Conservation (phyloP, 2,888 invertebrate species). For the Ctena decussata region DNA sequence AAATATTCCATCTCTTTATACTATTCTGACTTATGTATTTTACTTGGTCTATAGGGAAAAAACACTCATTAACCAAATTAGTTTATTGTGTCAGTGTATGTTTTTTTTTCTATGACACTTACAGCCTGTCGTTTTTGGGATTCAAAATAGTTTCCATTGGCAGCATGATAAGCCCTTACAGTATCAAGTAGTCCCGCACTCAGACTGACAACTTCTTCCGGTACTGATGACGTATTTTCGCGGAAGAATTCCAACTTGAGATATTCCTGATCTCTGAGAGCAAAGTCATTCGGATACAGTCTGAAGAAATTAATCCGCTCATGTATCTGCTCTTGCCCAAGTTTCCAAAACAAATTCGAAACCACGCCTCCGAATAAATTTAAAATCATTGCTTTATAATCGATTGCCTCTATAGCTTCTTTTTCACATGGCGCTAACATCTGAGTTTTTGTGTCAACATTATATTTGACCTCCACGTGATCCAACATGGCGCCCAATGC, state of each 20-base stretch:
- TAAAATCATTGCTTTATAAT: conserved; percentile 27
- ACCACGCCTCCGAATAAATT: conserved; percentile 34
- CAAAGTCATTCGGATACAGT: conserved; percentile 53
- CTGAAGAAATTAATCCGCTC: conserved; percentile 57
- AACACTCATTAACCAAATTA: too few species aligned
- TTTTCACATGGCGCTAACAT: conserved; percentile 56
- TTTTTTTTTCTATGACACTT: too few species aligned
- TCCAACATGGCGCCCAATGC: conserved; percentile 36
- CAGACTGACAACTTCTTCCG: conserved; percentile 48
- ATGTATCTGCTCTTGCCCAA: conserved; percentile 61
- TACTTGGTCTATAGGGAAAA: too few species aligned
- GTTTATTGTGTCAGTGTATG: too few species aligned
- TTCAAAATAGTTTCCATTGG: conserved; percentile 43
- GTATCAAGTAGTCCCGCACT: conserved; percentile 55
- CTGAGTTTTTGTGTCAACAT: conserved; percentile 43
- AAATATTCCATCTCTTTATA: too few species aligned
- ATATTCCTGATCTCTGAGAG: conserved; percentile 48
- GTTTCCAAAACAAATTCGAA: conserved; percentile 46
- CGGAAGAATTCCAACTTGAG: conserved; percentile 48
- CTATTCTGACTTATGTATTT: too few species aligned
- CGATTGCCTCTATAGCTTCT: conserved; percentile 46
- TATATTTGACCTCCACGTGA: conserved; percentile 56
- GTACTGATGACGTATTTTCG: conserved; percentile 29
- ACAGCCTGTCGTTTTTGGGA: conserved; percentile 17
- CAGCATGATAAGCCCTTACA: conserved; percentile 49